Evolutionary conservation across 1,140 invertebrate genomes (phyloP), one percentile per base, ranked within the genome.

Genomic region (Coptotermes formosanus): DNA sequence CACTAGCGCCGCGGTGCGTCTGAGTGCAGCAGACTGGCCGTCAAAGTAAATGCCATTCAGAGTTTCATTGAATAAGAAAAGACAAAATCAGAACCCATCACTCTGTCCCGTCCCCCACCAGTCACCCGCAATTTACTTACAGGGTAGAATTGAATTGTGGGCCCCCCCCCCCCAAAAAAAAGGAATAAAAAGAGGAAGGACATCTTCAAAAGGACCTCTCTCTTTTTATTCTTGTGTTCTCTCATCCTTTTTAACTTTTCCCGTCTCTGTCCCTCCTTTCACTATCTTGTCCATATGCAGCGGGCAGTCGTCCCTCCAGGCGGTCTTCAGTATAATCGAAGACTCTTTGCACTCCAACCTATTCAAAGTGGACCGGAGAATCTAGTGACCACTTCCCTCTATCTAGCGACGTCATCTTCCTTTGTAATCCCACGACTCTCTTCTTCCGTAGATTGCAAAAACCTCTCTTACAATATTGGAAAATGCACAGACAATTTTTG

Each of bases 1-100:
- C 30, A 44, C 48, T 48, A 85, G 30, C 43, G 55, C 85, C 85
- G 32, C 69, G 38, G 64, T 48, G 55, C 30, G 38, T 64, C 69
- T 85, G 44, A 82, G 30, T 85, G 38, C 85, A n/a, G 85, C 30
- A 43, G 64, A 75, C 64, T 75, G 25, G 84, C 64, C n/a, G 85
- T 85, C 85, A 85, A 85, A 85, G 85, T 82, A 85, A 85, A 85
- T 85, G 85, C 85, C 64, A 85, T 85, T 85, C 85, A 85, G 75
- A 64, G 85, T 85, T 85, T 85, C 85, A 85, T 85, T 85, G 85
- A 85, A 85, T 85, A 85, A 85, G 85, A 85, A 85, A 85, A 85
- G 85, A 85, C 52, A 85, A 85, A 85, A 85, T 85, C 85, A 85
- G 55, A 85, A 81, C 64, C 64, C 64, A 75, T 75, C 64, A 75